Conservation (phyloP, 1,140 invertebrate genomes). For the Drosophila miranda region DNA sequence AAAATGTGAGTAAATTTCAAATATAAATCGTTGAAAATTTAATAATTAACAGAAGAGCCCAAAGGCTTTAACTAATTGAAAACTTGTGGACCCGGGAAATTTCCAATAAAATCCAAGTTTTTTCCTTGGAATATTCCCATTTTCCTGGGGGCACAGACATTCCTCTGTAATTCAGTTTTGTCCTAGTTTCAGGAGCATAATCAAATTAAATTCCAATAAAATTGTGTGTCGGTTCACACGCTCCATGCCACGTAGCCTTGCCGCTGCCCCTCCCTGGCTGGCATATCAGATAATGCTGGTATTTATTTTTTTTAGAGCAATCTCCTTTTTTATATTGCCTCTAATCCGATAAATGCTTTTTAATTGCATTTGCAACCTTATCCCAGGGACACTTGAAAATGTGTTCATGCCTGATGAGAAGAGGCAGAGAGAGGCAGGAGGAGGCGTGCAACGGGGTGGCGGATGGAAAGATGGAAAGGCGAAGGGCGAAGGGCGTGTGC, state of each 20-base stretch:
- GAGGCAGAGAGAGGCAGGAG: constrained; percentile 1
- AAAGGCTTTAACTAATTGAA: too few species aligned
- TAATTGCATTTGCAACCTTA: constrained; percentile 66
- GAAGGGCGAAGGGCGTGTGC: constrained; percentile 16
- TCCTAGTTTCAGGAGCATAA: constrained; percentile 17
- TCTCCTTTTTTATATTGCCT: constrained; percentile 51
- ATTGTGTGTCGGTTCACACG: constrained; percentile 59
- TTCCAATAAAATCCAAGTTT: constrained; percentile 13
- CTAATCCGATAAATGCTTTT: constrained; percentile 73
- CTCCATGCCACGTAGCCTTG: neutral
- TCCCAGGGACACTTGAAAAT: constrained; percentile 63
- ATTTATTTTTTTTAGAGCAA: constrained; percentile 46
- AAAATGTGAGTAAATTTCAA: neutral
- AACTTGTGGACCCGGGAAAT: constrained; percentile 9
- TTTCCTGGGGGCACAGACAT: neutral
- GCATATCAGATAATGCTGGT: constrained; percentile 41
- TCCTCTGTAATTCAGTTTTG: constrained; percentile 8
- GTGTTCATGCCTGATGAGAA: constrained; percentile 25
- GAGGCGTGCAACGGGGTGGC: constrained; percentile 2
- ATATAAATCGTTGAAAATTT: constrained; percentile 5
- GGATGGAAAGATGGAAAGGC: constrained; percentile 9
- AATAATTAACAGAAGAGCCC: neutral
- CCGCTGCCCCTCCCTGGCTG: constrained; percentile 6
- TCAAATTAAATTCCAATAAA: constrained; percentile 48
- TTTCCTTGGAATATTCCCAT: constrained; percentile 16